These are phyloP conservation scores for Aptenodytes forsteri DNA, from an alignment of 2,113 vertebrate species.

Conservation along the genomic window DNA sequence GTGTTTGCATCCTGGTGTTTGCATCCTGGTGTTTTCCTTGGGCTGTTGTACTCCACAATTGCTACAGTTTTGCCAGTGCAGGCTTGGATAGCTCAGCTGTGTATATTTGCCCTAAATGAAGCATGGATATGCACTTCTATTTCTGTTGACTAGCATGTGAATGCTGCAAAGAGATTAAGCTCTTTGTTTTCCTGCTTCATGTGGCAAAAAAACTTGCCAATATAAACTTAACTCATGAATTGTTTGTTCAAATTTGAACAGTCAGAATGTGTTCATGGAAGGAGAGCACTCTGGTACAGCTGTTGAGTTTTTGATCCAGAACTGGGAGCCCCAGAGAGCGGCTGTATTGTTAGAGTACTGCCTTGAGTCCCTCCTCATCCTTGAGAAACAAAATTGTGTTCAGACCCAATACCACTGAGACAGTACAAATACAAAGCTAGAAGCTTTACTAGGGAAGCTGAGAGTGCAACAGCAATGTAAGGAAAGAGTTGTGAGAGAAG, in stretches of 20 bases:
- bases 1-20: background rate
- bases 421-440: background rate
- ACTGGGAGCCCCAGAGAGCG: fast-evolving
- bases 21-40: background rate
- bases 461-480: background rate
- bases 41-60: background rate
- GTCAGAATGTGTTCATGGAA: background rate
- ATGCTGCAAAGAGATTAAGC: background rate
- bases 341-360: background rate
- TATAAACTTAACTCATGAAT: background rate
- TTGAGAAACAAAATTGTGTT: background rate
- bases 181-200: background rate
- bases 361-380: background rate
- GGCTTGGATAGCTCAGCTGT: background rate
- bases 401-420: background rate
- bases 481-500: background rate
- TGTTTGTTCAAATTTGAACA: background rate
- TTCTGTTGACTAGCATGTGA: background rate
- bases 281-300: background rate
- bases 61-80: background rate
- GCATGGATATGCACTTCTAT: background rate
- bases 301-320: background rate
- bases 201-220: background rate
- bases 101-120: background rate
- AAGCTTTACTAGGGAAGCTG: background rate